A percentile compares a stretch with the other conserved stretches of the same genome.
phyloP scores from a whole-genome alignment of 1,140 invertebrate species.

The Ctenoplectra terminalis region DNA sequence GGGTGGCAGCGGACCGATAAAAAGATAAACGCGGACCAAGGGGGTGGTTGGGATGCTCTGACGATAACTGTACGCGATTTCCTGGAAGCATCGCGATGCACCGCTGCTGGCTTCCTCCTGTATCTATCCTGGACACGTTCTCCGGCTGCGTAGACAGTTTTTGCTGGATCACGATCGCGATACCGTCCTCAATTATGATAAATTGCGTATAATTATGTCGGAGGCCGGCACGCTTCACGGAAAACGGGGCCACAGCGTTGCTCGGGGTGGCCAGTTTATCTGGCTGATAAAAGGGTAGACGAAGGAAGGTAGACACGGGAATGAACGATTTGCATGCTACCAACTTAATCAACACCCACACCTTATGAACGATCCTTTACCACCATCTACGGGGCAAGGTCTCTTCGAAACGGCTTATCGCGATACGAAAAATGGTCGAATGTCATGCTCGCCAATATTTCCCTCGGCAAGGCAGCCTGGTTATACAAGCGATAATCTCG shows the following conservation, averaged over 20 bases:
- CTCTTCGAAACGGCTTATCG: constrained; percentile 39
- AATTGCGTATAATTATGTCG: constrained; percentile 51
- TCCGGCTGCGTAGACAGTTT: constrained; percentile 18
- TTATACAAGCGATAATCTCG: constrained; percentile 23
- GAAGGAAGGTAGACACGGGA: constrained; percentile 41
- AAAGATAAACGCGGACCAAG: background rate
- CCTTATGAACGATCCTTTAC: constrained; percentile 52
- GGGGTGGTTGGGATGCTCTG: background rate
- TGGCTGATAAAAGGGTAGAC: constrained; percentile 48
- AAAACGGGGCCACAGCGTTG: no score
- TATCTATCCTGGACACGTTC: background rate
- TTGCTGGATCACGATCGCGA: constrained; percentile 17
- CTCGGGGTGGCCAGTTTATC: constrained; percentile 24
- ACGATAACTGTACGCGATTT: constrained; percentile 24
- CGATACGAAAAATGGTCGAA: constrained; percentile 52
- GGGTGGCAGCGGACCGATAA: background rate
- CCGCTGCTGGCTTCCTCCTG: no score
- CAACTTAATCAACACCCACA: constrained; percentile 52
- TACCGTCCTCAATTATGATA: constrained; percentile 48
- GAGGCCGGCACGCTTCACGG: background rate
- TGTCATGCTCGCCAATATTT: constrained; percentile 51
- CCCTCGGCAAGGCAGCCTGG: background rate
- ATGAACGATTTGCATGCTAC: constrained; percentile 55
- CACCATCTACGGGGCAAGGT: constrained; percentile 43
- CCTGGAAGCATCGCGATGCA: background rate